Percentiles rank a stretch among this genome's conserved stretches.
Evolutionary conservation across 2,888 invertebrate genomes (phyloP).

Genomic region (Rhyacophila evoluta): DNA sequence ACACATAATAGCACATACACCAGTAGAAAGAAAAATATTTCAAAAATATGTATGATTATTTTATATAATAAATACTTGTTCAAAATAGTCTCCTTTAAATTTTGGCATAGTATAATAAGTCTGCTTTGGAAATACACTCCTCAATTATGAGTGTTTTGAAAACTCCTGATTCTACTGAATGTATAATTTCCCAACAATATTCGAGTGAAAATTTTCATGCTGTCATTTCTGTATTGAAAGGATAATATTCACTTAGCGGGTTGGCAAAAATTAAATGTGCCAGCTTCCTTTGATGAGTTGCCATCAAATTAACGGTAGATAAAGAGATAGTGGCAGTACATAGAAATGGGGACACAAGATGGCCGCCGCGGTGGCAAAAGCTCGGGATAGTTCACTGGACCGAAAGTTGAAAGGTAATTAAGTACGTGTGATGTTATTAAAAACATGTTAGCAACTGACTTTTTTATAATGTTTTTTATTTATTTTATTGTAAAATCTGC

Average conservation of each 20-base stretch:
- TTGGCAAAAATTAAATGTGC: conserved; percentile 10
- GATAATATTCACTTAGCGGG: not conserved
- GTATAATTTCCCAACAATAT: too few relatives aligned
- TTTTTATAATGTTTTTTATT: too few relatives aligned
- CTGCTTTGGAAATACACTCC: too few relatives aligned
- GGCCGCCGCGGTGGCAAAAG: conserved; percentile 14
- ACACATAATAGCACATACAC: too few relatives aligned
- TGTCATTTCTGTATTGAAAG: not conserved
- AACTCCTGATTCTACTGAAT: too few relatives aligned
- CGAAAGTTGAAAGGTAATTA: conserved; percentile 16
- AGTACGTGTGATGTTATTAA: not conserved
- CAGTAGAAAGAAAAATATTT: too few relatives aligned
- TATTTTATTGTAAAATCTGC: too few relatives aligned
- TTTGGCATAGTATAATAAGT: too few relatives aligned
- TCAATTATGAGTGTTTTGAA: too few relatives aligned
- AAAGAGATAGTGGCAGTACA: conserved; percentile 3
- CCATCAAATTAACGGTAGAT: not conserved
- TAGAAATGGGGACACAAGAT: not conserved
- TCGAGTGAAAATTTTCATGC: not conserved
- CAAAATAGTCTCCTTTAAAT: too few relatives aligned
- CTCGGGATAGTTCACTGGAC: not conserved
- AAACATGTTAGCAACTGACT: not conserved
- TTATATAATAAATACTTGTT: too few relatives aligned
- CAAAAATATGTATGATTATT: too few relatives aligned
- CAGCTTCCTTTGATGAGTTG: not conserved